These are phyloP conservation scores for Celastrina argiolus DNA, from an alignment of 2,888 invertebrate genomes.

Conservation along the genomic window DNA sequence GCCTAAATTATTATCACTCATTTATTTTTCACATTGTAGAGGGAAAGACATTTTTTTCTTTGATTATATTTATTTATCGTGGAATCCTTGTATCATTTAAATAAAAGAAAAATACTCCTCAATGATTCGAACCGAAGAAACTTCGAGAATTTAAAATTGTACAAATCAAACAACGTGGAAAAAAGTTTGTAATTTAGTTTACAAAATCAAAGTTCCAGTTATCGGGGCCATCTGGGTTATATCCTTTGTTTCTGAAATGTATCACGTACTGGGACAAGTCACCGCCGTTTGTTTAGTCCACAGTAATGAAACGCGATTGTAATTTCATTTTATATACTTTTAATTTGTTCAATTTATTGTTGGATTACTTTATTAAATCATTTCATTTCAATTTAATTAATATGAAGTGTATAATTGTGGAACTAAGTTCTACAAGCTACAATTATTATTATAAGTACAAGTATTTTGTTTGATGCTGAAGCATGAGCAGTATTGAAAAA, in stretches of 20 bases:
- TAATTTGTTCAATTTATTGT: not conserved
- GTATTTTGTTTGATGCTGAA: no score
- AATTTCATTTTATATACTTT: conserved; percentile 24
- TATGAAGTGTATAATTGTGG: no score
- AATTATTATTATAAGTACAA: no score
- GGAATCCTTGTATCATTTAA: no score
- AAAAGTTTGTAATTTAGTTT: conserved; percentile 22
- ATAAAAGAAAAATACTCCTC: no score
- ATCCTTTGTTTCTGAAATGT: conserved; percentile 49
- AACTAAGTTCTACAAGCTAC: no score
- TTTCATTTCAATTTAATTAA: no score
- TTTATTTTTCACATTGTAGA: no score
- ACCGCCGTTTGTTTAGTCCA: conserved; percentile 35
- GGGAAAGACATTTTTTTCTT: no score
- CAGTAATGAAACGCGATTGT: conserved; percentile 31
- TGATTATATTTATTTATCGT: no score
- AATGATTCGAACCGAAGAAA: not conserved
- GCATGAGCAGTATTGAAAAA: no score
- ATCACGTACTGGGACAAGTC: conserved; percentile 47
- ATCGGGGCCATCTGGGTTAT: conserved; percentile 32
- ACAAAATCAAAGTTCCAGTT: conserved; percentile 10
- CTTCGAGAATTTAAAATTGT: not conserved
- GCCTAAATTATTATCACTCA: no score
- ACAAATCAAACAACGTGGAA: not conserved
- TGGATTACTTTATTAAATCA: not conserved